Evolutionary conservation across 2,113 vertebrate species (phyloP), one percentile per base, ranked within the genome.

Genomic region (Bombycilla garrulus): DNA sequence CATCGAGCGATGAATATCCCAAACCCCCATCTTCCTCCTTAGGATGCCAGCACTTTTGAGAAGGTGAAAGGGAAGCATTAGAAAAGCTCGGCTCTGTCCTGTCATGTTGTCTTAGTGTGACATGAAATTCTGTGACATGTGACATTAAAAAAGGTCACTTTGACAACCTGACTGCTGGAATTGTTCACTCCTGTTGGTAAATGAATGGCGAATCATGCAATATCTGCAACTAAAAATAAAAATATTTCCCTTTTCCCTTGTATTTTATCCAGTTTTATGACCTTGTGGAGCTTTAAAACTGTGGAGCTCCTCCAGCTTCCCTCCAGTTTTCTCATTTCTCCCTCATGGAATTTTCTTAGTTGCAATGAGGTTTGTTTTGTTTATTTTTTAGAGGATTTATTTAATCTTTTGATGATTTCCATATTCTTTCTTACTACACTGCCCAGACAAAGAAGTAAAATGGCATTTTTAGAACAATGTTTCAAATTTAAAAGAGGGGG

Each of bases 121-220:
- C 96, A 98, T 97, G 94, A 98, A 97, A 96, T 85, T 93, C 85
- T 96, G 93, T 95, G 98, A 98, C 96, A 80, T 97, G 72, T 98
- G 98, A 97, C 98, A 98, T 98, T 97, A 97, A 98, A 92, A 98
- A 98, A 98, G 98, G 98, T 98, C 98, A 95, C 24, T 81, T 95
- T 93, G 95, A 96, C 95, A 98, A 97, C 93, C 94, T 95, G 95
- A 96, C 86, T 61, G 64, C 91, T 91, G 94, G 86, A 90, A 65
- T 72, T 96, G 91, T 86, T 95, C 92, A 82, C 60, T 77, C 66
- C 45, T 70, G 38, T 31, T 83, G 73, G 84, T 16, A 93, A 96
- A 93, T 66, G 66, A 96, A 91, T 88, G 78, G 86, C 61, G 88
- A 93, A 82, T 48, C 64, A 45, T n/a, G 23, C 60, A 44, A 42